Evolutionary conservation across 2,888 invertebrate genomes (phyloP).

Genomic region (Brassicogethes aeneus): DNA sequence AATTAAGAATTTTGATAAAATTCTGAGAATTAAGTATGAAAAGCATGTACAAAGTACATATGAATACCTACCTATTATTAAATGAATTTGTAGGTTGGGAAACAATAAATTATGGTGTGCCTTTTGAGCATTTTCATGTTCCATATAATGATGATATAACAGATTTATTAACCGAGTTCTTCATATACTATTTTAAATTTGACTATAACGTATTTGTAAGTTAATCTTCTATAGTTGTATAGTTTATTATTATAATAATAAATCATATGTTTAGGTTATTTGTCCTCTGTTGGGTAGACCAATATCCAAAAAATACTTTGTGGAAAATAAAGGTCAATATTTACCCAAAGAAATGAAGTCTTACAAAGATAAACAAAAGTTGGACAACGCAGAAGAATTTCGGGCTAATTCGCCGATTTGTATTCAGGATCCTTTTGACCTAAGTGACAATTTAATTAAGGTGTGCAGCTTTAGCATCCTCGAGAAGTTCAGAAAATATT

Average conservation of each 20-base stretch:
- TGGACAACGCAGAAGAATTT: constrained; percentile 30
- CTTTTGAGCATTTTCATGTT: no score
- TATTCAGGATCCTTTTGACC: constrained; percentile 53
- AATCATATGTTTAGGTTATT: constrained; percentile 38
- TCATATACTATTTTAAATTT: constrained; percentile 32
- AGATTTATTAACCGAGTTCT: constrained; percentile 32
- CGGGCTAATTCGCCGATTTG: constrained; percentile 41
- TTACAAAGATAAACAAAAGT: constrained; percentile 31
- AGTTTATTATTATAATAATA: constrained; percentile 2
- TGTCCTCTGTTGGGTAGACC: constrained; percentile 43
- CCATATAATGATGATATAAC: constrained; percentile 18
- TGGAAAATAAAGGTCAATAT: constrained; percentile 19
- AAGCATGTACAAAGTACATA: no score
- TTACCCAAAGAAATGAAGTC: constrained; percentile 38
- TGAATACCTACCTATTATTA: no score
- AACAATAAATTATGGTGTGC: constrained; percentile 27
- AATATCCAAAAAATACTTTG: constrained; percentile 37
- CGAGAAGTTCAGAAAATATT: constrained; percentile 28
- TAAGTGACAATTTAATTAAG: constrained; percentile 50
- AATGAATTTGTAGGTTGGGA: constrained; percentile 38
- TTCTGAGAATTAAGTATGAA: no score
- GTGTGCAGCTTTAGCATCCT: constrained; percentile 29
- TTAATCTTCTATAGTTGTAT: constrained; percentile 5
- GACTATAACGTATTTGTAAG: constrained; percentile 32
- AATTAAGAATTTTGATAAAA: no score